These are phyloP conservation scores for Raillietiella orientalis DNA, from an alignment of 2,888 invertebrate genomes.

Conservation along the genomic window DNA sequence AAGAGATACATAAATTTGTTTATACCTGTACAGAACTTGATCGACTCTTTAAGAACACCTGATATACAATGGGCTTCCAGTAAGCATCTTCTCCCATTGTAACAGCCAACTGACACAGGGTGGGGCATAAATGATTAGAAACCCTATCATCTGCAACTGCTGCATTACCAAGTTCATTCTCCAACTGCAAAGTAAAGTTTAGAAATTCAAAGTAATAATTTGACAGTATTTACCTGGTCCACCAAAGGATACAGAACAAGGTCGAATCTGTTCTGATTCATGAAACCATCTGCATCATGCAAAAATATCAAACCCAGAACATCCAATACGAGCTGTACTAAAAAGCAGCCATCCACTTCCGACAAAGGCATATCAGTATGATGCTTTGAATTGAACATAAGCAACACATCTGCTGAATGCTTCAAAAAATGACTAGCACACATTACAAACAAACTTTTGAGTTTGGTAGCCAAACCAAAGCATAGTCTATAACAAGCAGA, in stretches of 20 bases:
- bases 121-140: conserved; percentile 28
- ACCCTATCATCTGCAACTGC: conserved; percentile 24
- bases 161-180: conserved; percentile 32
- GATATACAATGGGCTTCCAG: conserved; percentile 69
- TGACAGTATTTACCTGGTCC: conserved; percentile 25
- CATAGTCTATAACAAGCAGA: conserved; percentile 23
- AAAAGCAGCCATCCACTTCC: too few species aligned
- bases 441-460: conserved; percentile 61
- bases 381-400: conserved; percentile 14
- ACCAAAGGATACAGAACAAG: conserved; percentile 52
- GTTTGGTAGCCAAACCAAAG: conserved; percentile 35
- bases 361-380: conserved; percentile 23
- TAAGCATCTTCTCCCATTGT: conserved; percentile 50
- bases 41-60: conserved; percentile 55
- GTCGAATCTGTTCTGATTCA: conserved; percentile 54
- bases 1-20: neutral
- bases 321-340: conserved; percentile 34
- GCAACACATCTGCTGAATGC: conserved; percentile 33
- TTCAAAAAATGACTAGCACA: conserved; percentile 58
- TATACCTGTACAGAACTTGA: too few species aligned
- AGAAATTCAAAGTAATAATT: conserved; percentile 4
- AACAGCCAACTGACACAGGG: conserved; percentile 46
- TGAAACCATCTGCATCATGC: conserved; percentile 48
- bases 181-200: conserved; percentile 16
- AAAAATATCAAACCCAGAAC: conserved; percentile 43